These are phyloP conservation scores for Brachycybe producta DNA, from an alignment of 2,888 invertebrate genomes.

Conservation along the genomic window DNA sequence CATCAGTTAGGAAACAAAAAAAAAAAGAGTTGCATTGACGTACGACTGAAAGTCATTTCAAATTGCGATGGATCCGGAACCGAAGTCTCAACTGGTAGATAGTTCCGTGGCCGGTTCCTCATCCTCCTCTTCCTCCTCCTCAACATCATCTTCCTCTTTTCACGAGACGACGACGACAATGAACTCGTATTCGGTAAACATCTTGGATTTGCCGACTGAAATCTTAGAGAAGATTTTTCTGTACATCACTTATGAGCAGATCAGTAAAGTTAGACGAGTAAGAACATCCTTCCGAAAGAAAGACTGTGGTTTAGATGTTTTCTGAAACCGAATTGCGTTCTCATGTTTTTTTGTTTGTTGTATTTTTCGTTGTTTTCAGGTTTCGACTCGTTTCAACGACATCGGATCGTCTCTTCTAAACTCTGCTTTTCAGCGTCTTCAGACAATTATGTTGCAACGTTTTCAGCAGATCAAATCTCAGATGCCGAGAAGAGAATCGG, in stretches of 20 bases:
- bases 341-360: slow-evolving; percentile 7
- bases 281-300: slow-evolving; percentile 32
- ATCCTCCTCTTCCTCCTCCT: no score
- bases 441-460: slow-evolving; percentile 67
- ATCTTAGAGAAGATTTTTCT: slow-evolving; percentile 64
- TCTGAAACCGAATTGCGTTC: not conserved
- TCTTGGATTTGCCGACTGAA: slow-evolving; percentile 66
- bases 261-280: slow-evolving; percentile 66
- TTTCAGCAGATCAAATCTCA: slow-evolving; percentile 79
- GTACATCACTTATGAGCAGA: slow-evolving; percentile 58
- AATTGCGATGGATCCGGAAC: no score
- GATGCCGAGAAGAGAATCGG: slow-evolving; percentile 84
- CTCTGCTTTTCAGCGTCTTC: slow-evolving; percentile 69
- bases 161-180: no score
- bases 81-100: no score
- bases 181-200: slow-evolving; percentile 32
- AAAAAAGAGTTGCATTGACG: no score
- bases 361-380: slow-evolving; percentile 43
- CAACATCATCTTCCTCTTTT: no score
- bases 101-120: no score
- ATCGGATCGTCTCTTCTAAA: slow-evolving; percentile 67
- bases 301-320: not conserved
- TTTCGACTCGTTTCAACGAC: slow-evolving; percentile 65
- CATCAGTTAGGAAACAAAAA: no score
- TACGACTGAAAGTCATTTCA: no score